Base-by-base conservation (phyloP, 2,888 invertebrate genomes). In the Netelia virgata region DNA sequence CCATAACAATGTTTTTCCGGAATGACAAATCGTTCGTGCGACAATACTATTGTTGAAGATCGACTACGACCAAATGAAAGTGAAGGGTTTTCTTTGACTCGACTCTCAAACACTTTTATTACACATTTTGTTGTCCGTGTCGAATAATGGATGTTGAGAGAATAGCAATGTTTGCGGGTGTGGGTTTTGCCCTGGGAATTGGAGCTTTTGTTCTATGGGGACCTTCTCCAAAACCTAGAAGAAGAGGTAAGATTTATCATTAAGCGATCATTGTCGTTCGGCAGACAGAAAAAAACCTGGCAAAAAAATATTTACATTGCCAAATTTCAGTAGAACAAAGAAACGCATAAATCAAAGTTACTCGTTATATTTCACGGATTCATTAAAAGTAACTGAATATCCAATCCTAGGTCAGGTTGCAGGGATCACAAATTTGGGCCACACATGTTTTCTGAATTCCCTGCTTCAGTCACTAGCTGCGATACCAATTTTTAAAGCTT, bases 391-490 rank as follows among this genome's bases (percentile, higher is more conserved):
- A 14, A 55, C 10, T 72, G 64, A 80, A 68, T 59, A 50, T 70
- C 79, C 74, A 55, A 79, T 86, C 86, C 64, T 96, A 89, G 97
- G 97, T 23, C 96, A 97, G 92, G 95, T 97, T 75, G 96, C 97
- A 36, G 99, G 98, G 9, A 95, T 99, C 53, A 97, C 97, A 88
- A 99, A 99, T 94, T 95, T 98, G 86, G 98, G 98, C 59, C 96
- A 97, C 88, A 98, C 98, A 0, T 99, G 99, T 94, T 99, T 98
- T 93, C 94, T 99, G 76, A 99, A 99, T 94, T 97, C 98, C 0
- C 94, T 98, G 66, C 94, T 99, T 36, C 99, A 99, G 94, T 97
- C 98, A 1, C 94, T 98, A 87, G 97, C 98, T 28, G 97, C 98
- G 3, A 98, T 98, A 93, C 97, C 97, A 53, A 96, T 96, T 84